Evolutionary conservation across 2,797 vertebrate genomes (phyloP).

Genomic region (Malurus splendens): DNA sequence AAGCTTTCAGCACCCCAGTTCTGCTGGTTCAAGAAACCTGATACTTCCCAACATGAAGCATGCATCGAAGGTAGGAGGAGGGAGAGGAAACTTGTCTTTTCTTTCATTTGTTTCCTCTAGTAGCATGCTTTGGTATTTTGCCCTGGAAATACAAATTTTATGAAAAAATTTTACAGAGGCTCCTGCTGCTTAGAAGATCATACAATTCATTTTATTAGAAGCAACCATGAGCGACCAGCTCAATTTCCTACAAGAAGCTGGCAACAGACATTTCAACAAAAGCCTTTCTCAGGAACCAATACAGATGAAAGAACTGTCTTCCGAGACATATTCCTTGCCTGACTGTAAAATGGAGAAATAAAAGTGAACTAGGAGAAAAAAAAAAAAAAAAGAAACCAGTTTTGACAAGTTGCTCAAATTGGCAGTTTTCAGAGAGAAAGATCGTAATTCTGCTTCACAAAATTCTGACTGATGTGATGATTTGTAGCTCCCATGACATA

Average conservation of each 20-base stretch:
- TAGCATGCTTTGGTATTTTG: not conserved
- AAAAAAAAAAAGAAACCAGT: not conserved
- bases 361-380: not conserved
- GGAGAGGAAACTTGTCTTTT: not conserved
- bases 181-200: not conserved
- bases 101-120: not conserved
- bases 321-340: not conserved
- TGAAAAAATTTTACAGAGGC: not conserved
- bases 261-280: not conserved
- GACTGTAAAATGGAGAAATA: not conserved
- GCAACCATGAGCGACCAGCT: not conserved
- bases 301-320: not conserved
- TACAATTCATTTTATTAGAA: not conserved
- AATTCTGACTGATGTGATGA: not conserved
- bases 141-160: not conserved
- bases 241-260: not conserved
- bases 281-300: not conserved
- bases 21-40: not conserved
- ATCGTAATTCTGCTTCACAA: not conserved
- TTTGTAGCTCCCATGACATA: not conserved
- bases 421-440: not conserved
- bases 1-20: not conserved
- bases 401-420: not conserved
- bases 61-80: not conserved
- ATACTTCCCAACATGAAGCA: not conserved